Evolutionary conservation across 2,888 invertebrate genomes (phyloP).

Genomic region (Cremastinae sp.): DNA sequence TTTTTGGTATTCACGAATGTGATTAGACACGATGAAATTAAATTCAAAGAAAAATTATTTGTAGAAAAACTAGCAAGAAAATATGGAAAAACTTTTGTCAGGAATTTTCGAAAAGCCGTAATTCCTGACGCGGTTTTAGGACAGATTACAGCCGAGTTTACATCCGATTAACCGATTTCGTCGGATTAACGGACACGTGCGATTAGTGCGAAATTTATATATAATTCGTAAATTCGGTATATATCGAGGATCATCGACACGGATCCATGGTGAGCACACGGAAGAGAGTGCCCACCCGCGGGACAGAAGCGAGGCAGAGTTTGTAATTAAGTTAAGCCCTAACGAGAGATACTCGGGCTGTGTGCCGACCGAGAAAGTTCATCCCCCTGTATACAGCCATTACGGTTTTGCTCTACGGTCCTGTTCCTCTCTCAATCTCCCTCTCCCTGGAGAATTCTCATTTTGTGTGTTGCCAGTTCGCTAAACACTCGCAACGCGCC

Average conservation of each 20-base stretch:
- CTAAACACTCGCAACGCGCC: conserved; percentile 42
- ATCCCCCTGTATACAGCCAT: conserved; percentile 38
- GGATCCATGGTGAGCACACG: conserved; percentile 30
- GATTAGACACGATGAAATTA: no score
- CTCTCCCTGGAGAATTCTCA: conserved; percentile 47
- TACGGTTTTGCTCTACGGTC: conserved; percentile 39
- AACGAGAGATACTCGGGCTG: conserved; percentile 34
- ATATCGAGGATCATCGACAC: conserved; percentile 49
- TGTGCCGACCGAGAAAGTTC: conserved; percentile 25
- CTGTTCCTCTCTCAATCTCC: neutral
- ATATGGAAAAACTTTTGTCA: no score
- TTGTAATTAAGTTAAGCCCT: conserved; percentile 60
- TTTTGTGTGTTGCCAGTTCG: conserved; percentile 41
- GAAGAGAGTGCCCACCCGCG: conserved; percentile 3
- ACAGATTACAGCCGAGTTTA: conserved; percentile 23
- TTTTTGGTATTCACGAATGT: no score
- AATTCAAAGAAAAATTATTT: no score
- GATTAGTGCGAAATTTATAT: conserved; percentile 24
- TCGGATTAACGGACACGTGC: conserved; percentile 41
- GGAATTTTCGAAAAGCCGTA: no score
- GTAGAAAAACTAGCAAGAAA: no score
- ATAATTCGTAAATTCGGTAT: conserved; percentile 47
- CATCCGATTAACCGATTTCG: conserved; percentile 38
- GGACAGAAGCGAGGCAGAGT: conserved; percentile 36
- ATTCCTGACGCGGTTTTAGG: conserved; percentile 6